Conservation (phyloP, 2,888 invertebrate genomes). For the Sphecodes monilicornis region DNA sequence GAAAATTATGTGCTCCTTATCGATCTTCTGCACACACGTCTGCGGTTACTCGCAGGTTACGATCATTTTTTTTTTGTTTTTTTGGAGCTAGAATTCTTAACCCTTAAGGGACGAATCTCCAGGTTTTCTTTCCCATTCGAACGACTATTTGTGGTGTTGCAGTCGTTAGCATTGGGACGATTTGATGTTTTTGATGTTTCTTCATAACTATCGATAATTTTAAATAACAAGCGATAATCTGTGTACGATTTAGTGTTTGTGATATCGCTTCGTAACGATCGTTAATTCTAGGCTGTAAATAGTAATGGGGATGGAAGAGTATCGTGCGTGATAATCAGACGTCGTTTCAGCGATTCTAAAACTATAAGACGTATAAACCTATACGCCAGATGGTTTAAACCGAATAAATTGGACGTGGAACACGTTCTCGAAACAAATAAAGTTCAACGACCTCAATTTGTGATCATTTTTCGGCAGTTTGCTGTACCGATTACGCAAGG, state of each 20-base stretch:
- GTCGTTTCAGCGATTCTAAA: background rate
- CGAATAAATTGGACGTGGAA: too few relatives aligned
- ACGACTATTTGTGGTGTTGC: background rate
- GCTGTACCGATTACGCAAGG: background rate
- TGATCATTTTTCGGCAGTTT: background rate
- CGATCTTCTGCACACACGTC: background rate
- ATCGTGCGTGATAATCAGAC: background rate
- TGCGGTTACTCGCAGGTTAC: background rate
- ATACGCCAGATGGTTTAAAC: too few relatives aligned
- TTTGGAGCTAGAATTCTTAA: background rate
- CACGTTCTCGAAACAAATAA: too few relatives aligned
- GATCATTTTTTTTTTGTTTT: background rate
- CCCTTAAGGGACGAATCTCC: background rate
- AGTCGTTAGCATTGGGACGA: background rate
- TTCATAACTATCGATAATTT: background rate
- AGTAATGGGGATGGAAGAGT: background rate
- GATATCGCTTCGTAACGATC: background rate
- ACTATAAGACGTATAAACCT: too few relatives aligned
- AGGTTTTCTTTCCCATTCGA: background rate
- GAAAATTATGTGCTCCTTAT: background rate
- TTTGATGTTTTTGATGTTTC: background rate
- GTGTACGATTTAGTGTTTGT: background rate
- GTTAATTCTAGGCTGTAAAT: background rate
- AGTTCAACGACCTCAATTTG: too few relatives aligned
- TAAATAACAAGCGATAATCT: background rate